phyloP scores from a whole-genome alignment of 2,888 invertebrate species.

The Campoplex nolae region DNA sequence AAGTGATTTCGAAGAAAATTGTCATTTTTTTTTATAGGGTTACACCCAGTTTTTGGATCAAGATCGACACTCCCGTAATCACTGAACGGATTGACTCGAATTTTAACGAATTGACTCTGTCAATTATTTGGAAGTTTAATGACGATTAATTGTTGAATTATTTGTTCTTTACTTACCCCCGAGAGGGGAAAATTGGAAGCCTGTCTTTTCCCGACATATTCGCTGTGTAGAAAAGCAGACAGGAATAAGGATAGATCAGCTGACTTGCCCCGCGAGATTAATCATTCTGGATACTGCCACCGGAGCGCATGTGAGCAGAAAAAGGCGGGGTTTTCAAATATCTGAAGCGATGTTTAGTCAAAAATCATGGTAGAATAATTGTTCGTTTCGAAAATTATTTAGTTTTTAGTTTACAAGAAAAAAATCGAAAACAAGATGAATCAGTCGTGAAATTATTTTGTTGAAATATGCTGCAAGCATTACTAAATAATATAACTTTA shows the following conservation, averaged over 20 bases:
- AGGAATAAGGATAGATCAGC: constrained; percentile 82
- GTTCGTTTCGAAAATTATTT: too few relatives aligned
- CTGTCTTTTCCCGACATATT: constrained; percentile 95
- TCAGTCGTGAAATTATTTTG: neutral
- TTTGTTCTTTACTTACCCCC: constrained; percentile 90
- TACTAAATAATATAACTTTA: too few relatives aligned
- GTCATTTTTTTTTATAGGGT: constrained; percentile 72
- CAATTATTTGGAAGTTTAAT: constrained; percentile 22
- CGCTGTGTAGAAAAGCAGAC: constrained; percentile 77
- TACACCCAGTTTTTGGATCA: constrained; percentile 80
- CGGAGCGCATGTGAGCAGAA: constrained; percentile 50
- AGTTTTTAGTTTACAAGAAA: too few relatives aligned
- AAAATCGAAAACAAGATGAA: too few relatives aligned
- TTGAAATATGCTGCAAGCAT: too few relatives aligned
- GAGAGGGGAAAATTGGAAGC: constrained; percentile 96
- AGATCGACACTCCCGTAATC: constrained; percentile 14
- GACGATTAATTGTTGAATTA: constrained; percentile 18
- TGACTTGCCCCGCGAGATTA: constrained; percentile 78
- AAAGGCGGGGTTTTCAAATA: neutral
- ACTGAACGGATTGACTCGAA: neutral
- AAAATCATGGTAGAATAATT: neutral
- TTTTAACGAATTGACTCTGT: constrained; percentile 5
- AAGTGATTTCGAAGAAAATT: neutral
- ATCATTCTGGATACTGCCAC: constrained; percentile 66
- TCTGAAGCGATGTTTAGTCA: too few relatives aligned